These are phyloP conservation scores for Eudemis profundana DNA, from an alignment of 2,888 invertebrate species.

Conservation along the genomic window DNA sequence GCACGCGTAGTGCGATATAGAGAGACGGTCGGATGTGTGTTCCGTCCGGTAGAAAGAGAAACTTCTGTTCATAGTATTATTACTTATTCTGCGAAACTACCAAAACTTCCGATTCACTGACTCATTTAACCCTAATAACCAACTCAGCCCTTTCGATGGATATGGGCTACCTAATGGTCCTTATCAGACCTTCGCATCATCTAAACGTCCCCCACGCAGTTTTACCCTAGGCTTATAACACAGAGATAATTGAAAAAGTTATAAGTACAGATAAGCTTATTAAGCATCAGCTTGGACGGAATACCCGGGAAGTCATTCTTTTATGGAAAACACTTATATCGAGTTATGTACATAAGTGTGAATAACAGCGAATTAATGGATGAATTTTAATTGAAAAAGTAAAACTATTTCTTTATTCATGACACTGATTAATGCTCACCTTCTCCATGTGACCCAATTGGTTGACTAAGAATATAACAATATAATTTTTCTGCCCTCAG, in stretches of 20 bases:
- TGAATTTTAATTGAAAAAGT: too few species aligned
- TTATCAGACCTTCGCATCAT: conserved; percentile 48
- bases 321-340: neutral
- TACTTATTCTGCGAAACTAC: conserved; percentile 8
- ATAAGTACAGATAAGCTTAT: conserved; percentile 27
- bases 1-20: too few species aligned
- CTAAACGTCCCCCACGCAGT: conserved; percentile 44
- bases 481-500: too few species aligned
- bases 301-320: neutral
- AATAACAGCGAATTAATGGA: neutral
- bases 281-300: neutral
- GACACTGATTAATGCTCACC: too few species aligned
- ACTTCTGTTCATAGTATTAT: neutral
- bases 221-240: conserved; percentile 26
- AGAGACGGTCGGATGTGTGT: too few species aligned
- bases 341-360: neutral
- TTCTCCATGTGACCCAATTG: too few species aligned
- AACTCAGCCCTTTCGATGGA: conserved; percentile 27
- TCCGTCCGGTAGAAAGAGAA: too few species aligned
- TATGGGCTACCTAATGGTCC: conserved; percentile 45
- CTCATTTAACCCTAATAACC: conserved; percentile 24
- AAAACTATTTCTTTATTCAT: too few species aligned
- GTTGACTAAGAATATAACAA: too few species aligned
- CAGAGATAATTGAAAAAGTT: conserved; percentile 31
- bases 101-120: conserved; percentile 7